Conservation (phyloP, 64 coral and sea anemone species). For the Montipora cactus region DNA sequence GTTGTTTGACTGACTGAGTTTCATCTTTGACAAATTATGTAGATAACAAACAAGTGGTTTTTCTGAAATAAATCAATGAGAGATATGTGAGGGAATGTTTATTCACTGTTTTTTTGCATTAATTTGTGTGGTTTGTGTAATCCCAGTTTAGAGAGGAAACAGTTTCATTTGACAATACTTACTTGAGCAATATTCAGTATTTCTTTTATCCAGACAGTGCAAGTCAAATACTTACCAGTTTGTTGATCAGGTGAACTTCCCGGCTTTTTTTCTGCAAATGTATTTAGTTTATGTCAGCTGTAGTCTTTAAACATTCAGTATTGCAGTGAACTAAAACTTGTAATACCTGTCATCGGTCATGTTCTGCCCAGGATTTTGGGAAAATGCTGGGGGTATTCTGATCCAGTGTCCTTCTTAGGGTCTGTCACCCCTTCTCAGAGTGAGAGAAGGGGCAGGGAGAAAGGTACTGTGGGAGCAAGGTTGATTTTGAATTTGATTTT, state of each 20-base stretch:
- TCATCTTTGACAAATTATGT: slow-evolving; percentile 41
- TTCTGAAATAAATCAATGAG: slow-evolving; percentile 6
- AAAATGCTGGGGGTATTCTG: not conserved
- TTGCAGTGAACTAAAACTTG: not conserved
- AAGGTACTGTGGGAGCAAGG: not conserved
- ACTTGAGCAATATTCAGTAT: not conserved
- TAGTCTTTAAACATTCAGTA: no score
- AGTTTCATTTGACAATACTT: not conserved
- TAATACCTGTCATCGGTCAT: not conserved
- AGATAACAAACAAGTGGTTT: slow-evolving; percentile 65
- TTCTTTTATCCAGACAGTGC: not conserved
- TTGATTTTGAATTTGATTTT: not conserved
- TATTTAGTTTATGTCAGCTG: not conserved
- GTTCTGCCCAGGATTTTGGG: not conserved
- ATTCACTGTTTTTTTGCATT: not conserved
- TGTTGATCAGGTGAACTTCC: not conserved
- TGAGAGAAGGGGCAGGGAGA: not conserved
- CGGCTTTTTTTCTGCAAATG: not conserved
- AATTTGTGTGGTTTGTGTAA: not conserved
- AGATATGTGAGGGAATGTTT: not conserved
- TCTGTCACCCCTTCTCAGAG: not conserved
- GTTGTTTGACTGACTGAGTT: slow-evolving; percentile 58
- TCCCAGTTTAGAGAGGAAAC: not conserved
- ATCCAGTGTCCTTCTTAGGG: not conserved
- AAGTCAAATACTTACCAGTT: not conserved